Conservation (phyloP, 2,113 vertebrate genomes). For the Tylochromis polylepis region DNA sequence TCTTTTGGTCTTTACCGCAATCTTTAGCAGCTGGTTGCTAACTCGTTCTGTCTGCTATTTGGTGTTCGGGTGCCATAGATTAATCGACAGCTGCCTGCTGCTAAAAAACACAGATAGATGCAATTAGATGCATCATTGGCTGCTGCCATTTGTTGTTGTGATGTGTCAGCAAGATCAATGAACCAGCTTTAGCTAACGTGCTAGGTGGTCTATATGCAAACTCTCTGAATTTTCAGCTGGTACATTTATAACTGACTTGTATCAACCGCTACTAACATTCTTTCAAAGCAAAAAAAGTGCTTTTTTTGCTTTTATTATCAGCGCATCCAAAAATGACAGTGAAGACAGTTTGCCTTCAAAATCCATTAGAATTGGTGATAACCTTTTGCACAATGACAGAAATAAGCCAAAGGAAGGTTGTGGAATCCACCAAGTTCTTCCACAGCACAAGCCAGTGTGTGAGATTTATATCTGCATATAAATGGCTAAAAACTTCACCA, state of each 20-base stretch:
- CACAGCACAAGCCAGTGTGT: not conserved
- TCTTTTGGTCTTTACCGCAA: not conserved
- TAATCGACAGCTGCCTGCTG: not conserved
- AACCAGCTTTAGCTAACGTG: not conserved
- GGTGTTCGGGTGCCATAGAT: not conserved
- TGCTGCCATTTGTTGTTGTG: not conserved
- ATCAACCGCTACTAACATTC: not conserved
- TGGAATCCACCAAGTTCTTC: not conserved
- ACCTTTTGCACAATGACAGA: not conserved
- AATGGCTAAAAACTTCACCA: not conserved
- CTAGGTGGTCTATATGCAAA: not conserved
- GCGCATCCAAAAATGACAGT: not conserved
- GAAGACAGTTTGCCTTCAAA: no score
- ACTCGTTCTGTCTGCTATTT: not conserved
- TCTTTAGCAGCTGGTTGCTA: not conserved
- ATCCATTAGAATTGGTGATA: not conserved
- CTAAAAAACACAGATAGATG: not conserved
- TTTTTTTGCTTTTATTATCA: not conserved
- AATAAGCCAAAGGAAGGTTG: not conserved
- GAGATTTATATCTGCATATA: not conserved
- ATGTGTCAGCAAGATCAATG: not conserved
- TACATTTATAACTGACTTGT: not conserved
- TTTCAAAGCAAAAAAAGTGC: not conserved
- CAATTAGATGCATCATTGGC: not conserved
- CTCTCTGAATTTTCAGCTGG: not conserved